Evolutionary conservation across 2,888 invertebrate genomes (phyloP).

Genomic region (Chymomyza caudatula): DNA sequence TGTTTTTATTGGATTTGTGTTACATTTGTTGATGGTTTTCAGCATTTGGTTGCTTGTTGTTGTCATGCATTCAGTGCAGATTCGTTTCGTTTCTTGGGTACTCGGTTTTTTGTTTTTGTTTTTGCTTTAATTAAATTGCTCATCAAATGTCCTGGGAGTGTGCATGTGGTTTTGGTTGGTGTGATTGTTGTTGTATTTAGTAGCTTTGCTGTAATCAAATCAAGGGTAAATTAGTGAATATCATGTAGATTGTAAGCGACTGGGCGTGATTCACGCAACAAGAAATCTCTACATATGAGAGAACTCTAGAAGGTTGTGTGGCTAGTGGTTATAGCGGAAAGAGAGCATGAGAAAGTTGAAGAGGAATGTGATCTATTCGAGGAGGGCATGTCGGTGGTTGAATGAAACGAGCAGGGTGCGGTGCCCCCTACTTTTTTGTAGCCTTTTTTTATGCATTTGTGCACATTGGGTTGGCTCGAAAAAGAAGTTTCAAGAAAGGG

Average conservation of each 20-base stretch:
- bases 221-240: background rate
- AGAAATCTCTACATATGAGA: too few relatives aligned
- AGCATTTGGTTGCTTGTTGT: background rate
- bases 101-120: background rate
- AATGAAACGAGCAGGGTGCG: too few relatives aligned
- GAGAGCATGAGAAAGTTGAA: too few relatives aligned
- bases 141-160: slow-evolving; percentile 6
- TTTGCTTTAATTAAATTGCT: slow-evolving; percentile 35
- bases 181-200: background rate
- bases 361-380: too few relatives aligned
- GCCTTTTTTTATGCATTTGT: too few relatives aligned
- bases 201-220: background rate
- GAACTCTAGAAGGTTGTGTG: too few relatives aligned
- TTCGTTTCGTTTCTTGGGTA: background rate
- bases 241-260: background rate
- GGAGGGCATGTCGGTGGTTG: too few relatives aligned
- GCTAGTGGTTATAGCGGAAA: too few relatives aligned
- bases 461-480: too few relatives aligned
- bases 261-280: slow-evolving; percentile 32
- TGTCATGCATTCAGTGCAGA: slow-evolving; percentile 12
- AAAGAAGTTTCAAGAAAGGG: too few relatives aligned
- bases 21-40: slow-evolving; percentile 10
- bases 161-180: background rate
- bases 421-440: too few relatives aligned
- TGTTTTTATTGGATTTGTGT: slow-evolving; percentile 31